Evolutionary conservation across 2,797 vertebrate genomes (phyloP).

Genomic region (Crenuchus spilurus): DNA sequence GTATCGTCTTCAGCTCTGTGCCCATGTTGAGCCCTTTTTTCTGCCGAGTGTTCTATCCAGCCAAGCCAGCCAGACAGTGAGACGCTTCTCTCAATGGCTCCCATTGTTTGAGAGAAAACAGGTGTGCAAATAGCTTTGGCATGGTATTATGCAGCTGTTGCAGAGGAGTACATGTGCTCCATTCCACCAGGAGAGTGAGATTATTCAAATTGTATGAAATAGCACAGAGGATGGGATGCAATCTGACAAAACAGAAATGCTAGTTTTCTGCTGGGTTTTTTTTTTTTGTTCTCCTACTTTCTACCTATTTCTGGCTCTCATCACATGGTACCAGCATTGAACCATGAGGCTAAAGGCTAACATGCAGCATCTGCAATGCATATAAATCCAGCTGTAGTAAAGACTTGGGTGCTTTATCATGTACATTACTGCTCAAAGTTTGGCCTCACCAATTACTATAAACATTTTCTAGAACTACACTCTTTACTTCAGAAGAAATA

Average conservation of each 20-base stretch:
- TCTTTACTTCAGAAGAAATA: too few species aligned
- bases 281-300: neutral
- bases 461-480: too few species aligned
- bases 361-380: neutral
- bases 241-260: conserved; percentile 3
- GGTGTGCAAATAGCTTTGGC: conserved; percentile 47
- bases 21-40: conserved; percentile 21
- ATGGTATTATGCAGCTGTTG: conserved; percentile 36
- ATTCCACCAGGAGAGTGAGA: neutral
- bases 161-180: conserved; percentile 7
- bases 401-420: too few species aligned
- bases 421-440: too few species aligned
- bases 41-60: conserved; percentile 41
- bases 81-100: conserved; percentile 43
- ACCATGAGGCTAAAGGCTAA: neutral
- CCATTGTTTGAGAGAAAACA: conserved; percentile 52
- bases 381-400: neutral
- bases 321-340: neutral
- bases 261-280: neutral
- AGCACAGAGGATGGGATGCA: neutral
- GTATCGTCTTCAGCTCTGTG: neutral
- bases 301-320: neutral
- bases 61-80: conserved; percentile 41
- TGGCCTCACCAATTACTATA: too few species aligned
- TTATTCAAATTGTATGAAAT: conserved; percentile 13